Percentiles rank a stretch among this genome's conserved stretches.
phyloP scores from a whole-genome alignment of 2,888 invertebrate species.

The Pyrocoelia pectoralis region DNA sequence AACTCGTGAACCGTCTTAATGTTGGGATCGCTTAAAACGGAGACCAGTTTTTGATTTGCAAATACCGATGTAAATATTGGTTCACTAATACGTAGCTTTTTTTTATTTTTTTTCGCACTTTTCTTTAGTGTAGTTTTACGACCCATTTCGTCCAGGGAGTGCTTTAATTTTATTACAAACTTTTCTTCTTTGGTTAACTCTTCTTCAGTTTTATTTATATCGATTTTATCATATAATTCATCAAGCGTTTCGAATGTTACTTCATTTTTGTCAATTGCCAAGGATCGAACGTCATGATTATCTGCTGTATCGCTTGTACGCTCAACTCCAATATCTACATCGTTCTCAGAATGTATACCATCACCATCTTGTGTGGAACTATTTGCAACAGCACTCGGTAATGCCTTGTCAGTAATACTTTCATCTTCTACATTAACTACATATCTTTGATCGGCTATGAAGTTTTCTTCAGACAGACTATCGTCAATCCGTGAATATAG shows the following conservation, averaged over 20 bases:
- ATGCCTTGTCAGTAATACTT: no score
- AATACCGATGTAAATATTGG: constrained; percentile 49
- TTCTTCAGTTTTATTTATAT: constrained; percentile 42
- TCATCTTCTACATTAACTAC: constrained; percentile 51
- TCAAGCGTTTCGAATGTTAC: constrained; percentile 45
- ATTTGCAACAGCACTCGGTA: constrained; percentile 51
- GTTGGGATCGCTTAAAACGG: constrained; percentile 35
- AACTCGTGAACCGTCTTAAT: constrained; percentile 10
- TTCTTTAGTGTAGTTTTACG: constrained; percentile 46
- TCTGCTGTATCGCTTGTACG: no score
- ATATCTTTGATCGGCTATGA: constrained; percentile 51
- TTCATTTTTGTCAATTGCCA: background rate
- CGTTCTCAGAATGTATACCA: background rate
- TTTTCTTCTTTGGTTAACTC: constrained; percentile 48
- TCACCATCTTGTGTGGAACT: constrained; percentile 48
- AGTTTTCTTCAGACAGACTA: constrained; percentile 48
- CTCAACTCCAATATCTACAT: no score
- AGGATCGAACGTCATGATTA: no score
- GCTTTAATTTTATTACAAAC: constrained; percentile 48
- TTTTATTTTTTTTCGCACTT: constrained; percentile 34
- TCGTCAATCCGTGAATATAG: constrained; percentile 53
- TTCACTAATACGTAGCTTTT: constrained; percentile 46
- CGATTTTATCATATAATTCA: constrained; percentile 45
- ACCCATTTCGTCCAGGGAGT: constrained; percentile 48
- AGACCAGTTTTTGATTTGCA: constrained; percentile 43